phyloP scores from a whole-genome alignment of 1,140 invertebrate species.

The Mya arenaria region DNA sequence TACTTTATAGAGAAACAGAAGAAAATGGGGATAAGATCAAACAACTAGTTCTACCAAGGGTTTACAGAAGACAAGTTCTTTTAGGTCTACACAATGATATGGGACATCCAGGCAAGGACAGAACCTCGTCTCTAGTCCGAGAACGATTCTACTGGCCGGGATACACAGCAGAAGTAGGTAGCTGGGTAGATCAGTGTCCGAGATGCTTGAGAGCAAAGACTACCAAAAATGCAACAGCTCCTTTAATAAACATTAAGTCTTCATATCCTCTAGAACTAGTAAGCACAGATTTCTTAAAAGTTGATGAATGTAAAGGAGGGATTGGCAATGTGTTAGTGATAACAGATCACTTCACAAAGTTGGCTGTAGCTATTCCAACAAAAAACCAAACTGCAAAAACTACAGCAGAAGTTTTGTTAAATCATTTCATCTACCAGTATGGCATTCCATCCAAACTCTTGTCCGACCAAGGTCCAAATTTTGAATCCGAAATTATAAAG shows the following conservation, averaged over 20 bases:
- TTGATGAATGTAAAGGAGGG: neutral
- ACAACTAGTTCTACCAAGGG: neutral
- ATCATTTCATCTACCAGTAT: conserved; percentile 23
- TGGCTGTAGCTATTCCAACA: conserved; percentile 28
- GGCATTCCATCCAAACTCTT: conserved; percentile 20
- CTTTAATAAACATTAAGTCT: conserved; percentile 1
- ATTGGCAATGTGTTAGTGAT: conserved; percentile 40
- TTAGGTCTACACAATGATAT: conserved; percentile 3
- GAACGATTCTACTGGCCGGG: conserved; percentile 12
- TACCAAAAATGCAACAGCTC: neutral
- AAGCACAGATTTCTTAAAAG: conserved; percentile 4
- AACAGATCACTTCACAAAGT: conserved; percentile 53
- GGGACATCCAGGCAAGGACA: conserved; percentile 13
- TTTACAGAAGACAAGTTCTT: conserved; percentile 1
- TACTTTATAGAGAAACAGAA: neutral
- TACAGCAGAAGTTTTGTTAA: conserved; percentile 38
- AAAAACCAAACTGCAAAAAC: conserved; percentile 52
- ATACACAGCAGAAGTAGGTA: conserved; percentile 8
- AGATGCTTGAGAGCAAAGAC: neutral
- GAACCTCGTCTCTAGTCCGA: neutral
- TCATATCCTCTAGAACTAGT: conserved; percentile 37
- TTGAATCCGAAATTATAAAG: conserved; percentile 26
- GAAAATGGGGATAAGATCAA: neutral
- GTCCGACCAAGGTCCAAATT: conserved; percentile 50
- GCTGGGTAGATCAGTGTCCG: neutral